Evolutionary conservation across 2,888 invertebrate species (phyloP), one percentile per base, ranked within the genome.

Genomic region (Agrotis ipsilon): DNA sequence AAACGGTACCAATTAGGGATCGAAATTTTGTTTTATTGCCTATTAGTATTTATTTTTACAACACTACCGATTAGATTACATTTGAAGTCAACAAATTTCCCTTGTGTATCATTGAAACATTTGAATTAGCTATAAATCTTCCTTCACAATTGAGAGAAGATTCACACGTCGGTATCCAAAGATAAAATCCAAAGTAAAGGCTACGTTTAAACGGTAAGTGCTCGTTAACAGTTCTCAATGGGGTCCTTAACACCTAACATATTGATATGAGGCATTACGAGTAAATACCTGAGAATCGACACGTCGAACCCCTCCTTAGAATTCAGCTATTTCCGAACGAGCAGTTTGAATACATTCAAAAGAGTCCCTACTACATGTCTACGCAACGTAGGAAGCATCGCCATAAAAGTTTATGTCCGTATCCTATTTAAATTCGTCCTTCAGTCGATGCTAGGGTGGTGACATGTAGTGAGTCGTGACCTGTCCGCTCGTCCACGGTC

Each of bases 391-490:
- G 60, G 68, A 43, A 78, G 51, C 54, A 24, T 62, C 43, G 51
- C 66, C 54, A 72, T 72, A 80, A 77, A 80, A 70, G 57, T 55
- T 64, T 57, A 69, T 59, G 70, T 48, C 65, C 71, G 21, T 62
- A 55, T 59, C 54, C 54, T 64, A 68, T 77, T 80, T 65, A 71
- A 71, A 79, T 74, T 77, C 80, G 67, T 79, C 73, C 68, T 83
- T 80, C 74, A 83, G 83, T 75, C 61, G 70, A 74, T 68, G 78
- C 74, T 72, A 76, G 68, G 72, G 78, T 74, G 70, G 67, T 77
- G 80, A 82, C 82, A 82, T 81, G 84, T 85, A 80, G 78, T 89
- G 84, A 86, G 85, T 93, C 93, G 94, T 94, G 94, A 94, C 94
- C 90, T 81, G 91, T 82, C 88, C 86, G 89, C 89, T 89, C 90